Conservation (phyloP, 2,797 vertebrate genomes). For the Periparus ater region DNA sequence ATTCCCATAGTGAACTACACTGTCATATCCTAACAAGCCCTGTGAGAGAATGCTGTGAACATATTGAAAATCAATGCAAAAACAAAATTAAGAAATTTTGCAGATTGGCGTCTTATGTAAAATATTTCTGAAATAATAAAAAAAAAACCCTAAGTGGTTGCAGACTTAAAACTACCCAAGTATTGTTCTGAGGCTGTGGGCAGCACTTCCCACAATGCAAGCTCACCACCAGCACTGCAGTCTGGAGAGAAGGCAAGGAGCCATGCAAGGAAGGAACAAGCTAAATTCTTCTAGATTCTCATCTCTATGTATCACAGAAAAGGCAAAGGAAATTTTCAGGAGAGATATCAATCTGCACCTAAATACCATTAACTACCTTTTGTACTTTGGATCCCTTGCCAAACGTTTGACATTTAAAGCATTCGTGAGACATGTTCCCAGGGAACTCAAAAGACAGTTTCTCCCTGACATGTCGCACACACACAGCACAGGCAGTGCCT, state of each 20-base stretch:
- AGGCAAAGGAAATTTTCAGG: conserved; percentile 21
- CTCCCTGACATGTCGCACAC: background rate
- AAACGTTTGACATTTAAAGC: conserved; percentile 56
- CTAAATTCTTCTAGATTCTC: background rate
- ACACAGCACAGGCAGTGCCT: background rate
- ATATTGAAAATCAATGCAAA: background rate
- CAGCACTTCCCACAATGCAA: background rate
- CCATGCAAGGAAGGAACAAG: conserved; percentile 7
- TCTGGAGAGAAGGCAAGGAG: background rate
- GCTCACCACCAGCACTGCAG: background rate
- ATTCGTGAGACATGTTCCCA: background rate
- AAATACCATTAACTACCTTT: conserved; percentile 46
- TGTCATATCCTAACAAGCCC: background rate
- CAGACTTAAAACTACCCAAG: background rate
- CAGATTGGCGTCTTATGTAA: fast-evolving
- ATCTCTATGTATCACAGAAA: background rate
- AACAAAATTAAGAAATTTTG: background rate
- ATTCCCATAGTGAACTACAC: background rate
- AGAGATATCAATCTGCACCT: conserved; percentile 41
- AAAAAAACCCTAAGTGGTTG: background rate
- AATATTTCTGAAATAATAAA: background rate
- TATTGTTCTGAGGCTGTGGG: conserved; percentile 6
- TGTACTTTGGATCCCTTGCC: conserved; percentile 9
- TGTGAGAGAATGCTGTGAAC: background rate
- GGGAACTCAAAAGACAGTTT: background rate